Base-by-base conservation (phyloP, 2,888 invertebrate genomes). In the Pyrrhosoma nymphula region DNA sequence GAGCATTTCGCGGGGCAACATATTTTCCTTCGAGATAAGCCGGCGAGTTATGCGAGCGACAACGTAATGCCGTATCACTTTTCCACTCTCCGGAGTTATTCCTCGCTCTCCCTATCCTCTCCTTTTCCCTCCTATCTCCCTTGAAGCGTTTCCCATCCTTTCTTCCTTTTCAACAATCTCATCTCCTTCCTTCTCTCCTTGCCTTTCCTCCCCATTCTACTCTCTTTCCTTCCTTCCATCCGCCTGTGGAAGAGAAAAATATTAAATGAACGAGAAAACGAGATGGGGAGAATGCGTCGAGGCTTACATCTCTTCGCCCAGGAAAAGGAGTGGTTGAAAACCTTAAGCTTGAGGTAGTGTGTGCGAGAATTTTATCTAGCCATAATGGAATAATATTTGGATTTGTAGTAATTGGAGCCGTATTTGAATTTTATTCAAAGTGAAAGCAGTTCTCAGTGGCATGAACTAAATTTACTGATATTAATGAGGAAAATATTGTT, bases 21-120 rank as follows among this genome's bases (percentile, higher is more conserved):
- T 82, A 82, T 82, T 82, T 82, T 82, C 82, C 82, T 82, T 35
- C 12, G 60, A 82, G 82, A 82, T 82, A 82, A 82, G 82, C 82
- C 35, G 30, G 30, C 26, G 82, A 82, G 82, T 82, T 82, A 82
- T 35, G 82, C 82, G 82, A 82, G 82, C 35, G 82, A 82, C 82
- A 82, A 82, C 82, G 82, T 69, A 69, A 69, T 69, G 69, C 69
- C 69, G 69, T 69, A 69, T 69, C 69, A 69, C 69, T 69, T 69
- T 69, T 69, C 69, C 69, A 69, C 69, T 69, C 69, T 23, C 69
- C 8, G 69, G n/a, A 26, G 60, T 60, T 60, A 60, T 60, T 20
- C 60, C 47, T 8, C 16, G 60, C 60, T 60, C 60, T 60, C 18
- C 20, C 6, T 20, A 26, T 69, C 69, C 26, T 69, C 69, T 26